Evolutionary conservation across 2,797 vertebrate species (phyloP), one percentile per base, ranked within the genome.

Genomic region (Muraenolepis orangiensis): DNA sequence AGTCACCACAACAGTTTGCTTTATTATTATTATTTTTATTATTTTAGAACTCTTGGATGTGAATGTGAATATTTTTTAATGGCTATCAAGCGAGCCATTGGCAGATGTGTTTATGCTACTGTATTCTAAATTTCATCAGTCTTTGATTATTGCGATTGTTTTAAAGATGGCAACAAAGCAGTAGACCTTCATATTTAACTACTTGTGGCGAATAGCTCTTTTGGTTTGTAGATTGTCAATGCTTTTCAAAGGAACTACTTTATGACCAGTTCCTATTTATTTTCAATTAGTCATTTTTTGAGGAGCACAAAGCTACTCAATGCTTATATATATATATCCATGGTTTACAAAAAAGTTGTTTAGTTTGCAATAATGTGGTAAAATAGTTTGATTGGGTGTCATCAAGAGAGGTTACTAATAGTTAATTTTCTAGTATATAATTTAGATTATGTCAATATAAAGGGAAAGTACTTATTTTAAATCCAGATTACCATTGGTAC

Each of bases 401-500:
- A 82, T 87, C 82, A 77, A 69, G 46, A 68, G 61, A 73, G 36
- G 78, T 71, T 26, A 26, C 26, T 71, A 64, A 23, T 26, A 3
- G 26, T 67, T n/a, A 67, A 30, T 30, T 86, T 81, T 85, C 73
- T 84, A 26, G 57, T 28, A 26, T 64, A 23, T 64, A 26, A 64
- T 64, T 3, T 64, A 78, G 70, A 89, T 87, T 88, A 84, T 89
- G 89, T 88, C 89, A 89, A 87, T 83, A 81, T 86, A 87, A 92
- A 91, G 89, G 90, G 90, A 91, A 82, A 69, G 84, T 78, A 80
- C 40, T 34, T 85, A 76, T 84, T 83, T 72, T 75, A 74, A 67
- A 67, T 30, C 29, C 18, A 16, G 30, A 67, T 67, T 67, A 67
- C 26, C 26, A 67, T 29, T 57, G 78, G 42, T 68, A 74, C 80